Evolutionary conservation across 2,888 invertebrate genomes (phyloP).

Genomic region (Tipula unca): DNA sequence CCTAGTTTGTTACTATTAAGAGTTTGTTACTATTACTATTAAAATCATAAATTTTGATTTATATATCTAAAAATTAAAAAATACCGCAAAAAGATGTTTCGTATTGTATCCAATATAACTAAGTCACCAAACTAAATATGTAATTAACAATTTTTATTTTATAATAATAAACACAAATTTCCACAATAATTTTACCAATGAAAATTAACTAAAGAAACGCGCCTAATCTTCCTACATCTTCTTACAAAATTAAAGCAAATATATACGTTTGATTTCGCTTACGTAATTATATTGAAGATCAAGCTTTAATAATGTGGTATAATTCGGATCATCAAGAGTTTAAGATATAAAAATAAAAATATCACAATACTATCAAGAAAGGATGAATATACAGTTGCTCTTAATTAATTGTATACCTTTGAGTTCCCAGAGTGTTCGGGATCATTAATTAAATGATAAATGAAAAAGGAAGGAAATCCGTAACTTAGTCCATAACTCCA

Average conservation of each 20-base stretch:
- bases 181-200: background rate
- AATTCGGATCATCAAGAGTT: background rate
- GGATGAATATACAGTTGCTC: background rate
- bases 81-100: background rate
- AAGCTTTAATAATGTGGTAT: background rate
- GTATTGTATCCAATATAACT: background rate
- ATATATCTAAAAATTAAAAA: background rate
- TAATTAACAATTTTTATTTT: background rate
- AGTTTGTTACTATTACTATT: too few species aligned
- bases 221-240: background rate
- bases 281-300: background rate
- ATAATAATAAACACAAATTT: background rate
- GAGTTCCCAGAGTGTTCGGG: background rate
- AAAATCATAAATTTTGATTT: too few species aligned
- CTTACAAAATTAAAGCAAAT: background rate
- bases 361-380: background rate
- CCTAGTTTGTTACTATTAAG: too few species aligned
- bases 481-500: background rate
- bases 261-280: background rate
- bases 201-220: background rate
- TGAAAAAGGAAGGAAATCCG: background rate
- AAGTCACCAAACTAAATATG: background rate
- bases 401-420: too few species aligned
- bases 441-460: background rate
- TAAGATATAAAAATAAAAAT: background rate